Evolutionary conservation across 2,113 vertebrate genomes (phyloP).

Genomic region (Semnornis frantzii): DNA sequence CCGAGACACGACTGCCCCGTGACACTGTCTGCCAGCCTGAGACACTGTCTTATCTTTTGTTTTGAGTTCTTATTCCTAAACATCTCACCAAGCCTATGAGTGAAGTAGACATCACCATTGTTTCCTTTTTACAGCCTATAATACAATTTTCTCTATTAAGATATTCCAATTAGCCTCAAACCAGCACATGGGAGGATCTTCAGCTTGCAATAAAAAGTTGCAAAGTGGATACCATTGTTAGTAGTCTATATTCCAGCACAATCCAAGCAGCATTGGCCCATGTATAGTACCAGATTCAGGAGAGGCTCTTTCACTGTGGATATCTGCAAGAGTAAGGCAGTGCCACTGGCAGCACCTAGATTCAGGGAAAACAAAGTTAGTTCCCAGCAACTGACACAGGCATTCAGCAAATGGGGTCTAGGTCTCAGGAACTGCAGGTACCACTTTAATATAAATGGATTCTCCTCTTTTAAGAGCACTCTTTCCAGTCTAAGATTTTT

Average conservation of each 20-base stretch:
- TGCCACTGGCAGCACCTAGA: neutral
- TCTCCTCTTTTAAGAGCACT: neutral
- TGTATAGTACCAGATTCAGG: neutral
- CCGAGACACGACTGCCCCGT: too few relatives aligned
- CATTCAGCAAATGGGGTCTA: neutral
- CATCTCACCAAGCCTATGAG: too few relatives aligned
- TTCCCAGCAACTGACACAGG: neutral
- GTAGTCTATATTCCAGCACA: neutral
- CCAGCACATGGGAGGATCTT: neutral
- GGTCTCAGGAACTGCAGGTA: neutral
- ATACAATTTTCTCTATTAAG: too few relatives aligned
- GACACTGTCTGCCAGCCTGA: too few relatives aligned
- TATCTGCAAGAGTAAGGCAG: neutral
- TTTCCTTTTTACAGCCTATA: too few relatives aligned
- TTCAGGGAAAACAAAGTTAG: neutral
- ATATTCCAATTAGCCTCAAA: too few relatives aligned
- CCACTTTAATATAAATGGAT: neutral
- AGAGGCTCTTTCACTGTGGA: neutral
- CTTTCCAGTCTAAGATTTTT: neutral
- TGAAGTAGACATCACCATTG: too few relatives aligned
- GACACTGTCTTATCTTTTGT: too few relatives aligned
- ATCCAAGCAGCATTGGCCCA: neutral
- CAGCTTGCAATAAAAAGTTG: neutral
- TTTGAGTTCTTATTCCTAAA: too few relatives aligned
- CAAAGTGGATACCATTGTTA: neutral